These are phyloP conservation scores for Leptocoma aspasia DNA, from an alignment of 2,113 vertebrate species.

Conservation along the genomic window DNA sequence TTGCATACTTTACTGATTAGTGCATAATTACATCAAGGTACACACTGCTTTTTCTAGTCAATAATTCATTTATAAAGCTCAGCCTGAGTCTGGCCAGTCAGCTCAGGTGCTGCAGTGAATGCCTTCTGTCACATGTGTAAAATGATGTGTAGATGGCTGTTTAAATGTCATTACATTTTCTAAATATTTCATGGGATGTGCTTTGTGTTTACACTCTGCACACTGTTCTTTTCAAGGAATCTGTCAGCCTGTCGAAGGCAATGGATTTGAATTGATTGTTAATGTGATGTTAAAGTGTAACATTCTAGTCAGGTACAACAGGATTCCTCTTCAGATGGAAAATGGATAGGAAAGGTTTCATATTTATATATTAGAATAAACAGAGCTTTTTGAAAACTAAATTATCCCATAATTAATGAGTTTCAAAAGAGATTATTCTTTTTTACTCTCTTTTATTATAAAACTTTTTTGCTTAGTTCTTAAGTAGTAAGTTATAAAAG, in stretches of 20 bases:
- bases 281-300: background rate
- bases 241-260: background rate
- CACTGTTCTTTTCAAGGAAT: background rate
- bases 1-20: background rate
- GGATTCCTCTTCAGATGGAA: background rate
- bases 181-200: background rate
- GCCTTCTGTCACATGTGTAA: accelerated
- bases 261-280: background rate
- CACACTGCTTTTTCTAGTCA: background rate
- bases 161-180: background rate
- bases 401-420: background rate
- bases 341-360: background rate
- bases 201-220: background rate
- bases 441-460: background rate
- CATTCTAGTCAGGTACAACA: background rate
- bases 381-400: background rate
- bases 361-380: background rate
- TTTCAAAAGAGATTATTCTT: background rate
- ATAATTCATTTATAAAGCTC: background rate
- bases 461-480: background rate
- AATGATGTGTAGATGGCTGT: accelerated
- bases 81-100: background rate
- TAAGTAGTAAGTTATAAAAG: background rate
- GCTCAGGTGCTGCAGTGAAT: background rate
- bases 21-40: background rate